Evolutionary conservation across 2,888 invertebrate species (phyloP), one percentile per base, ranked within the genome.

Genomic region (Poecilus cupreus): DNA sequence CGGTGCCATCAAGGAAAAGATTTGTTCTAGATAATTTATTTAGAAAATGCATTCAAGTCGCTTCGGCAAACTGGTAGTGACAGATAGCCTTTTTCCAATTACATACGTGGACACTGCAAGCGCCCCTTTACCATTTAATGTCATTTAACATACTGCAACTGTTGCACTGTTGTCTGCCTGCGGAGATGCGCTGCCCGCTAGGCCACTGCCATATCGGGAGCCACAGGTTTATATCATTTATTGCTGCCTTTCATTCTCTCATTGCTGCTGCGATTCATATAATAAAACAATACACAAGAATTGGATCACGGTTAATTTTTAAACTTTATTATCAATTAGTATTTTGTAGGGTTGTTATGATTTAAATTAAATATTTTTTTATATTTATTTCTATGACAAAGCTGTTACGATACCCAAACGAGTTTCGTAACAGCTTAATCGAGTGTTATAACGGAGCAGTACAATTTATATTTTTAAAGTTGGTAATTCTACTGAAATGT

Each of bases 1-100:
- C 72, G 72, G 72, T 54, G 80, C 54, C 80, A 80, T 80, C 80
- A 80, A 78, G 80, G 80, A 80, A 79, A 57, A 80, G 80, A 80
- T 80, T 80, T 80, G 80, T 80, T 80, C 80, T 51, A 80, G 80
- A 80, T 80, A 80, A 80, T 80, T 80, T 80, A 80, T 80, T 72
- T 80, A 80, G 80, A 80, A 79, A 79, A 79, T 49, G 79, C 79
- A 79, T 79, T 72, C 37, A 68, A 80, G 49, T 70, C 51, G 78
- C 46, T 39, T 68, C 68, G 64, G 64, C 68, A 78, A 24, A 64
- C 78, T 46, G 64, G 77, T 78, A 76, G 77, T 77, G 77, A 77
- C 77, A 77, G 77, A 60, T 77, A 37, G 77, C 77, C 60, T 57
- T 77, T 70, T 76, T 51, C 54, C 57, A 70, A 74, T 49, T 49